Evolutionary conservation across 2,888 invertebrate species (phyloP), one percentile per base, ranked within the genome.

Genomic region (Pachliopta kotzebuea): DNA sequence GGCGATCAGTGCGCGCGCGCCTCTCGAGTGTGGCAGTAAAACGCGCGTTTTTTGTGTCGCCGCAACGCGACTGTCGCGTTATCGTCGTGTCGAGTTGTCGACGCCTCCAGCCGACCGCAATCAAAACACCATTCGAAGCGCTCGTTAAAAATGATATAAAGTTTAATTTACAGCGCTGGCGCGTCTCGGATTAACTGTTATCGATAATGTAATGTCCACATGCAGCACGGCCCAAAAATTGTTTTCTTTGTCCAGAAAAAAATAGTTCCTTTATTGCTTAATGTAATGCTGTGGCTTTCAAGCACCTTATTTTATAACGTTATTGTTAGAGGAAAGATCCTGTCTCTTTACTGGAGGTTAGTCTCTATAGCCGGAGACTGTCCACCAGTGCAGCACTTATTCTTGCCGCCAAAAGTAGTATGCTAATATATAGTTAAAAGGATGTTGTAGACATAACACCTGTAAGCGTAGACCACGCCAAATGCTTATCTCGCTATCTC

Each of bases 61-160:
- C 80, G 86, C 85, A 85, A 88, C 79, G 86, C 85, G 85, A 88
- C 79, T 85, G 88, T 88, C 86, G 77, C 80, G 84, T 91, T 90
- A 90, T 90, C 90, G 80, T 80, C 87, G 86, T 89, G 91, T 88
- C 81, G 89, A 89, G 85, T 88, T 91, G 91, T 91, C 90, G 90
- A 90, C 91, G 91, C 91, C 91, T 91, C 87, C 88, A 87, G 86
- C 84, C 87, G 75, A 78, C 85, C 82, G 89, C 88, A 90, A 91
- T 91, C 90, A 91, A 90, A 91, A 90, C 89, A 89, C 88, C 88
- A 90, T 90, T 89, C 85, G 85, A 80, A 74, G 76, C 74, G 82
- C 82, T 83, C 89, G 87, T 90, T 90, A 91, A 91, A 90, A 90
- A 87, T 89, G 87, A 88, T 88, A 91, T 91, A 90, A 90, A 90